phyloP scores from a whole-genome alignment of 2,888 invertebrate genomes.

The Caenorhabditis plicata region DNA sequence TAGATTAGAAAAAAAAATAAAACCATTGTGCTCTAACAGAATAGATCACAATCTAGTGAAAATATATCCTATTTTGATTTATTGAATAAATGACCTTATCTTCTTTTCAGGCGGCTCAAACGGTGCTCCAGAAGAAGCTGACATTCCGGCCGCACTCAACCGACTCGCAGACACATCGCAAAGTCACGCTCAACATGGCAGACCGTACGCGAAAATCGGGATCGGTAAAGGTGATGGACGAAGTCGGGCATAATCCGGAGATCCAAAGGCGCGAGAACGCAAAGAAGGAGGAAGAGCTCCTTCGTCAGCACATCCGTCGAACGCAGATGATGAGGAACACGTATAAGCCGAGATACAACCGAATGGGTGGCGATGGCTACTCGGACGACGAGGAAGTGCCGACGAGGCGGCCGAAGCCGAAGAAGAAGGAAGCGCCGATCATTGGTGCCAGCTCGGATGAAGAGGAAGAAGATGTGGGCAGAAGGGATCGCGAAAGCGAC shows the following conservation, averaged over 20 bases:
- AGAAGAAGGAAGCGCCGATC: constrained; percentile 40
- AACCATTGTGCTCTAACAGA: not conserved
- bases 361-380: constrained; percentile 8
- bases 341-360: constrained; percentile 15
- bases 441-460: constrained; percentile 46
- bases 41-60: not conserved
- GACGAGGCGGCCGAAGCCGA: constrained; percentile 5
- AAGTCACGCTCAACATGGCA: constrained; percentile 89
- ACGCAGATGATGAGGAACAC: constrained; percentile 22
- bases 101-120: constrained; percentile 71
- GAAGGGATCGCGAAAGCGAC: constrained; percentile 25
- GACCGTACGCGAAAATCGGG: constrained; percentile 89
- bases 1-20: no score
- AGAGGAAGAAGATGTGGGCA: constrained; percentile 20
- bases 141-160: constrained; percentile 98
- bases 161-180: constrained; percentile 96
- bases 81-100: not conserved
- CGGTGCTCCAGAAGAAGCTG: constrained; percentile 91
- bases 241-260: constrained; percentile 90
- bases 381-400: constrained; percentile 24
- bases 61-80: not conserved
- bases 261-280: constrained; percentile 71
- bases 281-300: constrained; percentile 91
- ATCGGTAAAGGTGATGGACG: constrained; percentile 91
- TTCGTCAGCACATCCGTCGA: constrained; percentile 81